A percentile compares a stretch with the other conserved stretches of the same genome.
Conservation (phyloP, 2,888 invertebrate species). For the Cyaniris semiargus region DNA sequence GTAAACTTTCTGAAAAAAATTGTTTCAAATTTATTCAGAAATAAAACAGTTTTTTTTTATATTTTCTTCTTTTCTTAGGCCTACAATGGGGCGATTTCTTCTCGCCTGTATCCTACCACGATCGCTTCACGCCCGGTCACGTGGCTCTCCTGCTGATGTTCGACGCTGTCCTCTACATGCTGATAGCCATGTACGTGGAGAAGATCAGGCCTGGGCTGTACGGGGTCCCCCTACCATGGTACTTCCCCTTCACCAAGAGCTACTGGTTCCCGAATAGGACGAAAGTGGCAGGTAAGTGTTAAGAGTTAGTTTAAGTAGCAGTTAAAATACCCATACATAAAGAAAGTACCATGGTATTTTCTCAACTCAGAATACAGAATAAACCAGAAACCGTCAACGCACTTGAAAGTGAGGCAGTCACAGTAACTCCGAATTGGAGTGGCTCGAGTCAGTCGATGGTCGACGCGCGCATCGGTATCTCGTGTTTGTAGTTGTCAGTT, state of each 20-base stretch:
- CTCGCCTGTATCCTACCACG: conserved; percentile 84
- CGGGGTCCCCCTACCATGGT: conserved; percentile 91
- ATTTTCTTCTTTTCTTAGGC: conserved; percentile 57
- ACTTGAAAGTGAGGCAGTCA: too few species aligned
- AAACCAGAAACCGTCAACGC: too few species aligned
- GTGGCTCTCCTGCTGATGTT: conserved; percentile 86
- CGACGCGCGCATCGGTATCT: too few species aligned
- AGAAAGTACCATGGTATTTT: neutral
- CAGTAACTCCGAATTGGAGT: too few species aligned
- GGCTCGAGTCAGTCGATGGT: too few species aligned
- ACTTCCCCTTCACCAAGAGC: conserved; percentile 86
- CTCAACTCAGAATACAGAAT: too few species aligned
- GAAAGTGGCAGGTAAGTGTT: conserved; percentile 57
- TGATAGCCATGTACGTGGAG: conserved; percentile 92
- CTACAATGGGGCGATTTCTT: conserved; percentile 84
- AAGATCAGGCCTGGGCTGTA: conserved; percentile 92
- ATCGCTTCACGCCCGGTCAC: conserved; percentile 84
- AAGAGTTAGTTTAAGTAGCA: neutral
- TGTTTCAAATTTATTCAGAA: too few species aligned
- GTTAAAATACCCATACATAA: neutral
- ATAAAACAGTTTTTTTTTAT: too few species aligned
- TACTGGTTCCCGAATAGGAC: conserved; percentile 77
- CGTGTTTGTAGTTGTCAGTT: too few species aligned
- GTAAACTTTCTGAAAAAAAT: too few species aligned
- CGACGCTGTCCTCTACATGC: conserved; percentile 85